Conservation (phyloP, 1,140 invertebrate genomes). For the Heterodera schachtii region DNA sequence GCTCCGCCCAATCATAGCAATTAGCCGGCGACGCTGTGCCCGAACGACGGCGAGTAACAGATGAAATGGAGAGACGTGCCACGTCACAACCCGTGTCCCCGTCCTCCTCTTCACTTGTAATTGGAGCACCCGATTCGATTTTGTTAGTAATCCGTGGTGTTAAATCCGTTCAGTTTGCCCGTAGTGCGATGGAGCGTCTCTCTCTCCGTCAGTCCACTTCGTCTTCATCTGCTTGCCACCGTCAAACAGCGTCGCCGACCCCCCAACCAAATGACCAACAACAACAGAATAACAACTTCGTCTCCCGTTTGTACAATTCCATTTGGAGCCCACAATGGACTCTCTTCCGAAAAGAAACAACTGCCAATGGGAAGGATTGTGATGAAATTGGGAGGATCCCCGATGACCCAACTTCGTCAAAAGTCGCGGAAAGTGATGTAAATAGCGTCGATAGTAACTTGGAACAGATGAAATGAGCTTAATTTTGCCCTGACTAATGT, state of each 20-base stretch:
- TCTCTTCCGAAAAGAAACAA: not conserved
- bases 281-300: not conserved
- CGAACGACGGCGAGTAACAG: not conserved
- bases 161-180: constrained; percentile 14
- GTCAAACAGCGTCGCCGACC: constrained; percentile 17
- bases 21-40: constrained; percentile 24
- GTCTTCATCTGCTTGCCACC: constrained; percentile 5
- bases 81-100: constrained; percentile 28
- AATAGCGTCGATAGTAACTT: not conserved
- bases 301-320: constrained; percentile 12
- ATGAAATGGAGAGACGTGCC: constrained; percentile 2
- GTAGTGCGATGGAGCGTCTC: constrained; percentile 18
- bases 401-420: not conserved
- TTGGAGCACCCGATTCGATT: not conserved
- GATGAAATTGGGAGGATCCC: not conserved
- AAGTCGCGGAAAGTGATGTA: not conserved
- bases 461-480: not conserved
- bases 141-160: no score
- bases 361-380: not conserved
- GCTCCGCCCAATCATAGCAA: constrained; percentile 17
- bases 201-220: constrained; percentile 19
- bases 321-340: not conserved
- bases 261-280: not conserved
- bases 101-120: constrained; percentile 1
- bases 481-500: not conserved